Evolutionary conservation across 1,140 invertebrate genomes (phyloP), one percentile per base, ranked within the genome.

Genomic region (Drosophila gunungcola): DNA sequence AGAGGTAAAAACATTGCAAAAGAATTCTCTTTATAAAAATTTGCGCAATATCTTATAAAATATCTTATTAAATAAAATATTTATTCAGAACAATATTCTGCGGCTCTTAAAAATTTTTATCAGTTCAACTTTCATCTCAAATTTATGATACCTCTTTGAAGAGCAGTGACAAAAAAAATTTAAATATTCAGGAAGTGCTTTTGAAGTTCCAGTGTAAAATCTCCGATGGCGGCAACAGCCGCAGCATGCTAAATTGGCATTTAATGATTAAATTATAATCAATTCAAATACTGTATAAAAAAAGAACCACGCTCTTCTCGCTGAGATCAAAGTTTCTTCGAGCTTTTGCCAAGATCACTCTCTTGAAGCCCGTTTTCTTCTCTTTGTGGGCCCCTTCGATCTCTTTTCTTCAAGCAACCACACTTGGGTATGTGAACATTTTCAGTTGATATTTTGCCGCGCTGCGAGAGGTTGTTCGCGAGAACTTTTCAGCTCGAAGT

Each of bases 201-300:
- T 2, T 27, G 5, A 42, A 52, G 46, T 45, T 41, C 13, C 64
- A 68, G 64, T 68, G 64, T 52, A 68, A 64, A n/a, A 68, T 68
- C 64, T 29, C 36, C 43, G 58, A 68, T 68, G 56, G 64, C 68
- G 78, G 73, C 73, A 77, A 64, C 64, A 46, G 49, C 43, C 45
- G 36, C 63, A 67, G 78, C 64, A 86, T 78, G 57, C 61, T 76
- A 68, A 85, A 86, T 85, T 72, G 64, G 73, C 80, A 86, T 88
- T 88, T 82, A 82, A 86, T 82, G 55, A 82, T 82, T 88, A 88
- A 21, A 21, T 21, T 21, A 21, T 21, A 21, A 21, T 21, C 69
- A 69, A 70, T 49, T 53, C 78, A 69, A 51, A 78, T 74, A 32
- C 70, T 16, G 4, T 58, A 69, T 73, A 65, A 63, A 74, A 42